These are phyloP conservation scores for Neomicropteryx cornuta DNA, from an alignment of 1,140 invertebrate genomes.

Conservation along the genomic window DNA sequence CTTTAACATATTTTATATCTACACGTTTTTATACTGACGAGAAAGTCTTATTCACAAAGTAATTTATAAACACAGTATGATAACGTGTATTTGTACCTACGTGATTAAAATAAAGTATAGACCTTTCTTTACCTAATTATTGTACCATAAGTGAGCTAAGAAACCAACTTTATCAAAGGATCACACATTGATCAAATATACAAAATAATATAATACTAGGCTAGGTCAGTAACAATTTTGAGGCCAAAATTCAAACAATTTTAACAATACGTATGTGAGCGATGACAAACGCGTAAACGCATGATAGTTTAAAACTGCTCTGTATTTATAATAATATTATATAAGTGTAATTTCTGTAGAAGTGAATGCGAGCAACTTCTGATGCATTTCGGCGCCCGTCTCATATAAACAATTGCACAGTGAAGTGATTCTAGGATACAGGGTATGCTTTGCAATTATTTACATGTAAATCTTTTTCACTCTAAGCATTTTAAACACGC, in stretches of 20 bases:
- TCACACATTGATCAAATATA: no score
- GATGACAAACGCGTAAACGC: background rate
- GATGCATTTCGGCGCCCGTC: conserved; percentile 16
- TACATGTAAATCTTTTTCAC: conserved; percentile 53
- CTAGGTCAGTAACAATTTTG: conserved; percentile 19
- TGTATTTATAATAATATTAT: conserved; percentile 37
- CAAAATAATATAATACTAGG: conserved; percentile 18
- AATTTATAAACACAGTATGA: conserved; percentile 13
- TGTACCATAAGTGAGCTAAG: no score
- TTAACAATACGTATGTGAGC: background rate
- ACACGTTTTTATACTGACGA: conserved; percentile 15
- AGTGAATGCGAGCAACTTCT: no score
- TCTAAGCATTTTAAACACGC: conserved; percentile 30
- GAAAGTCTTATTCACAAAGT: conserved; percentile 11
- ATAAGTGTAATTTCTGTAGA: no score
- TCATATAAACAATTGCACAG: conserved; percentile 39
- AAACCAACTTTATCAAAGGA: no score
- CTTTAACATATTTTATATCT: no score
- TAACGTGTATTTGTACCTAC: no score
- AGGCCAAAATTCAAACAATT: conserved; percentile 13
- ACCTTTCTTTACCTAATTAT: no score
- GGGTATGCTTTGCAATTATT: conserved; percentile 62
- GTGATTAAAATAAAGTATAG: no score
- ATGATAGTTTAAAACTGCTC: conserved; percentile 20
- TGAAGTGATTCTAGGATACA: conserved; percentile 59